Base-by-base conservation (phyloP, 2,797 vertebrate genomes). In the Amazona ochrocephala region DNA sequence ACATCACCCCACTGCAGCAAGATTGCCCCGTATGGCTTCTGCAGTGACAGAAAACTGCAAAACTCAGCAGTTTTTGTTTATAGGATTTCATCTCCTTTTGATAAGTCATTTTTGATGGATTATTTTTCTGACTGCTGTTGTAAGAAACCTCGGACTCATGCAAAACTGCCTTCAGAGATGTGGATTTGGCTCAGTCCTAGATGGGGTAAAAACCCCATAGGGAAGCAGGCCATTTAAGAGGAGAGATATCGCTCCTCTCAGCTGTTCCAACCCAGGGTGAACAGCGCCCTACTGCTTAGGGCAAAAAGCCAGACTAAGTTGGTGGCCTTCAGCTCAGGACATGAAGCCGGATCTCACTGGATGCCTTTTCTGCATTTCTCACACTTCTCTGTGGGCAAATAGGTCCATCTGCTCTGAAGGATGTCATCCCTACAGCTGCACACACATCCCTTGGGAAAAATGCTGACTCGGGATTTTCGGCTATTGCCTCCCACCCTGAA, bases 1-100 rank as follows among this genome's bases (percentile, higher is more conserved):
- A 24, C 0, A 0, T 34, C 66, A 62, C 5, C 18, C 50, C 0
- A 0, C 44, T 42, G 42, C 3, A 41, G 34, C 37, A 54, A 50
- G 32, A n/a, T 22, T 71, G 24, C 23, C 58, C 32, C 22, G 83
- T 72, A 42, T 13, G 72, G 61, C 39, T 86, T 58, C 82, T 44
- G 39, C 54, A 64, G 0, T 27, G 65, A 21, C 34, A 62, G 58
- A 70, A 24, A 87, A 12, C 11, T 39, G 41, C 45, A 72, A 50
- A 65, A 56, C 68, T 58, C 72, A 72, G 37, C 68, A 85, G 45
- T 1, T 62, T 78, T 79, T 60, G 20, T 79, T 83, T 42, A 9
- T 10, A 65, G 44, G 65, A 64, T 65, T 94, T 84, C 2, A 32
- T 39, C 64, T 75, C 24, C 60, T 79, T 94, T 45, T 61, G 7